phyloP scores from a whole-genome alignment of 2,113 vertebrate genomes.

The Amia ocellicauda region DNA sequence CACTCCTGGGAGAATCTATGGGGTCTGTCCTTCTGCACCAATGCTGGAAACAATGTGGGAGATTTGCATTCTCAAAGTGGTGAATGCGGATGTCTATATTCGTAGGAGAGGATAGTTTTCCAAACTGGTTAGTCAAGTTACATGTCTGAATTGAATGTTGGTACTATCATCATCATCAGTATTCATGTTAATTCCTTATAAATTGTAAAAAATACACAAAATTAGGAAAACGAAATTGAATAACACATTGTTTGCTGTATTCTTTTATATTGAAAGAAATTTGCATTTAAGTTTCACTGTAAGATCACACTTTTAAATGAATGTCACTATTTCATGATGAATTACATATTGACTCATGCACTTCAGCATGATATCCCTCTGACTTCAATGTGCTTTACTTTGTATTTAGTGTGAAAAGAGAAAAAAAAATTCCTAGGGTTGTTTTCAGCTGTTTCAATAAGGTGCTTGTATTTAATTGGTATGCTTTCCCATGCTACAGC shows the following conservation, averaged over 20 bases:
- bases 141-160: too few species aligned
- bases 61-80: slow-evolving; percentile 37
- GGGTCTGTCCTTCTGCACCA: slow-evolving; percentile 52
- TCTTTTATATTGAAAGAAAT: background rate
- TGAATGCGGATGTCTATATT: slow-evolving; percentile 57
- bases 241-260: background rate
- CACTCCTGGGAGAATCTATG: slow-evolving; percentile 70
- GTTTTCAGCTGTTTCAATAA: too few species aligned
- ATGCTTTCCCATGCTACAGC: slow-evolving; percentile 50
- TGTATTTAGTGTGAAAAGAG: too few species aligned
- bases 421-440: too few species aligned
- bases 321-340: background rate
- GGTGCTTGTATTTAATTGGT: slow-evolving; percentile 36
- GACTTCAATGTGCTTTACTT: too few species aligned
- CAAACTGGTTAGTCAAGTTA: slow-evolving; percentile 23
- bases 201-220: background rate
- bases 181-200: background rate
- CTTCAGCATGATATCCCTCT: too few species aligned
- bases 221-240: background rate
- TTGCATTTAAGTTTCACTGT: too few species aligned
- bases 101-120: slow-evolving; percentile 29
- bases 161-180: background rate
- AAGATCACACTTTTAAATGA: too few species aligned
- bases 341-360: too few species aligned
- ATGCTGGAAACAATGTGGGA: slow-evolving; percentile 43